A percentile compares a stretch with the other conserved stretches of the same genome.
These are phyloP conservation scores for Phrynocephalus forsythii DNA, from an alignment of 2,797 vertebrate species.

Conservation along the genomic window DNA sequence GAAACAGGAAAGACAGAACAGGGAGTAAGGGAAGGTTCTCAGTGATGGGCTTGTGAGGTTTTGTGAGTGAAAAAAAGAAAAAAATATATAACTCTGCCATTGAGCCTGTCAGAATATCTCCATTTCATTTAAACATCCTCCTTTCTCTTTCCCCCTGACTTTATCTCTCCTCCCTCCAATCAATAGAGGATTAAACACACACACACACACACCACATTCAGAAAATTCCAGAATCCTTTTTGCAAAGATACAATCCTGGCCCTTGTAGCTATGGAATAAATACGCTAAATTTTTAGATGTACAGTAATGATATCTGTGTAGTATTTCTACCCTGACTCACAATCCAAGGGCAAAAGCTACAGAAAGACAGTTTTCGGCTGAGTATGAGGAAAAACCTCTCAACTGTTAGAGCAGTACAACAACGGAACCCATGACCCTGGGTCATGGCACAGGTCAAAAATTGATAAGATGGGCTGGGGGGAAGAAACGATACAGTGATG, in stretches of 20 bases:
- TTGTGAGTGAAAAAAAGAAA: not conserved
- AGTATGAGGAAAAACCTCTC: too few relatives aligned
- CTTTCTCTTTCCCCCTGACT: not conserved
- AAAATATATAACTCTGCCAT: not conserved
- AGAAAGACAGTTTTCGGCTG: too few relatives aligned
- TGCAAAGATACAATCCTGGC: not conserved
- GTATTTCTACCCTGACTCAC: not conserved
- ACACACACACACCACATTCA: too few relatives aligned
- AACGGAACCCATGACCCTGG: too few relatives aligned
- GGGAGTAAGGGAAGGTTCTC: fast-evolving
- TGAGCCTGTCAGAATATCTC: not conserved
- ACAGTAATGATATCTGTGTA: not conserved
- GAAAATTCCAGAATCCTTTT: not conserved
- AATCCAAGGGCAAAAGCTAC: too few relatives aligned
- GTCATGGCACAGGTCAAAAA: too few relatives aligned
- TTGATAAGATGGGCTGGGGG: too few relatives aligned
- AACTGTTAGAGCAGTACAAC: too few relatives aligned
- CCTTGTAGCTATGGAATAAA: conserved; percentile 45
- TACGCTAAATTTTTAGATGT: not conserved
- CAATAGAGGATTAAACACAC: too few relatives aligned
- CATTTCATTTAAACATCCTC: too few relatives aligned
- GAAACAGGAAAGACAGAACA: conserved; percentile 50
- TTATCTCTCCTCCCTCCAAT: too few relatives aligned
- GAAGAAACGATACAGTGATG: too few relatives aligned
- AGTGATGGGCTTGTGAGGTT: conserved; percentile 27